These are phyloP conservation scores for Andrena haemorrhoa DNA, from an alignment of 2,888 invertebrate genomes.

Conservation along the genomic window DNA sequence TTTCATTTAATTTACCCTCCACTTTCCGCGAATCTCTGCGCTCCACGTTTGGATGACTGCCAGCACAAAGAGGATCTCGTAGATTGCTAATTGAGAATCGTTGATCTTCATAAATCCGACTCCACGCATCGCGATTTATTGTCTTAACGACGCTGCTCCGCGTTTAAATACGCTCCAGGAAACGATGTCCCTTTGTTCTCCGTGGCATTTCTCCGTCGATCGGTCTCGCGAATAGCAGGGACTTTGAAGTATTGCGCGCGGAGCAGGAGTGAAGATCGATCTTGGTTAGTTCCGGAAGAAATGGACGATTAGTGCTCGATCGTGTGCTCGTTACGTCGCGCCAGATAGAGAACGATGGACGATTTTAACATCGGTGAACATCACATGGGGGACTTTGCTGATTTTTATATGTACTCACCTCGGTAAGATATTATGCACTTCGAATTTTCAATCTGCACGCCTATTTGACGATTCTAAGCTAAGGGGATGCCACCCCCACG, in stretches of 20 bases:
- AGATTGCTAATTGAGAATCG: constrained; percentile 41
- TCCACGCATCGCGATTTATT: constrained; percentile 41
- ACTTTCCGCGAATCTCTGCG: not conserved
- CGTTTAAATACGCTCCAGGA: constrained; percentile 52
- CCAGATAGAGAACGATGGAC: constrained; percentile 41
- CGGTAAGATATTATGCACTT: constrained; percentile 49
- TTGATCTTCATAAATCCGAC: constrained; percentile 47
- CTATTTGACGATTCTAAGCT: not conserved
- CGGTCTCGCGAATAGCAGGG: not conserved
- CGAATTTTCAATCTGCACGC: not conserved
- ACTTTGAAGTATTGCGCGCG: not conserved
- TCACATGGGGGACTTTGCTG: constrained; percentile 25
- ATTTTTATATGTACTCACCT: constrained; percentile 22
- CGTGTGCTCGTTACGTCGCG: not conserved
- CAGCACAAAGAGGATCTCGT: not conserved
- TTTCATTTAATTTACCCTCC: not conserved
- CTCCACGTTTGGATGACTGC: not conserved
- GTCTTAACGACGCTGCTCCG: constrained; percentile 42
- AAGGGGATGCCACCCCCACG: no score
- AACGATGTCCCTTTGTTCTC: constrained; percentile 45
- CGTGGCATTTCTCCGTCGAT: constrained; percentile 18
- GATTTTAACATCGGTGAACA: constrained; percentile 31
- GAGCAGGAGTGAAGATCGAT: not conserved
- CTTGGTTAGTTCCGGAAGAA: not conserved
- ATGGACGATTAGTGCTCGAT: constrained; percentile 22